These are phyloP conservation scores for Stercorarius parasiticus DNA, from an alignment of 2,113 vertebrate genomes.

Conservation along the genomic window DNA sequence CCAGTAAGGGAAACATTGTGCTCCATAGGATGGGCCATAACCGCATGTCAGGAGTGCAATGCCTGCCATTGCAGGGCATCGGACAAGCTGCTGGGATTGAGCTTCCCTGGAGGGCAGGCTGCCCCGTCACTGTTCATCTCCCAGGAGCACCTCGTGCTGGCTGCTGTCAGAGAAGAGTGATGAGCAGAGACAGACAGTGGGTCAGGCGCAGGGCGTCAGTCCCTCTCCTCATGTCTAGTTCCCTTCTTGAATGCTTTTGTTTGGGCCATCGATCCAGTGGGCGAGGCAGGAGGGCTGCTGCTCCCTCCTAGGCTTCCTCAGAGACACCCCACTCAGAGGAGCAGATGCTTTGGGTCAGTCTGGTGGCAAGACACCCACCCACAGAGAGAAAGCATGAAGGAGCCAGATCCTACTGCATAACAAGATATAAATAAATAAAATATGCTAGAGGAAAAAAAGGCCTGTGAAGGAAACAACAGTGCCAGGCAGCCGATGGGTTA, in stretches of 20 bases:
- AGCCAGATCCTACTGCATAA: not conserved
- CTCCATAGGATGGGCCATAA: not conserved
- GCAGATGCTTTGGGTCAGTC: constrained; percentile 23
- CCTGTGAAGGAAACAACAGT: constrained; percentile 24
- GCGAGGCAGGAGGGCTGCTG: not conserved
- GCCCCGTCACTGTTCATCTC: not conserved
- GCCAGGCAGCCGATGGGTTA: not conserved
- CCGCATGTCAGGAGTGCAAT: rapidly evolving
- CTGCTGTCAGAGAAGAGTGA: not conserved
- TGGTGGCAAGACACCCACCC: not conserved
- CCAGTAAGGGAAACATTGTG: not conserved
- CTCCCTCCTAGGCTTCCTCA: constrained; percentile 5
- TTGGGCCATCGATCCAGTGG: not conserved
- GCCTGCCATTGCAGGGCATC: not conserved
- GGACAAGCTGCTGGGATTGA: not conserved
- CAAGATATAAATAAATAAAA: constrained; percentile 50
- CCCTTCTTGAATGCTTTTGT: not conserved
- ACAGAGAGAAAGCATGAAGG: not conserved
- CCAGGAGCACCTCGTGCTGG: not conserved
- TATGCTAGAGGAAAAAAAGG: constrained; percentile 15
- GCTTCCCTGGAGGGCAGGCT: not conserved
- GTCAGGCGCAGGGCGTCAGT: not conserved
- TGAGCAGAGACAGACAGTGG: not conserved
- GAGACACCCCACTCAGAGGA: not conserved
- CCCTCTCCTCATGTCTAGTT: not conserved